A percentile compares a stretch with the other conserved stretches of the same genome.
phyloP scores from a whole-genome alignment of 2,888 invertebrate species.

The Pseudococcus longispinus region DNA sequence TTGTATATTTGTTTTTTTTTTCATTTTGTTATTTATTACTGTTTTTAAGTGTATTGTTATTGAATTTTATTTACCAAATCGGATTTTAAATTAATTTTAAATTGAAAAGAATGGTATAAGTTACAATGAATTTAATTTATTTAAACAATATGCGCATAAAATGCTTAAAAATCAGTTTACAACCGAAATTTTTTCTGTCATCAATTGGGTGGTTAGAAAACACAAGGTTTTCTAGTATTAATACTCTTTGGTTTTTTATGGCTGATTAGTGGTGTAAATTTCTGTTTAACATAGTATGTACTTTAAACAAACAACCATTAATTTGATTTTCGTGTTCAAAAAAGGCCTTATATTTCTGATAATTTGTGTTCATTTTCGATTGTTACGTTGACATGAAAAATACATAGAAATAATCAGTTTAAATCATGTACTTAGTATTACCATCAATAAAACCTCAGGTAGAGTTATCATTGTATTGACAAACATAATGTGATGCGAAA shows the following conservation, averaged over 20 bases:
- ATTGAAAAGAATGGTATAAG: constrained; percentile 11
- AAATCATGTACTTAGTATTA: background rate
- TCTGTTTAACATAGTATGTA: background rate
- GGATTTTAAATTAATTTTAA: constrained; percentile 39
- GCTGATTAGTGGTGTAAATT: background rate
- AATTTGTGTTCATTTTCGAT: background rate
- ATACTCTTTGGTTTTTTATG: background rate
- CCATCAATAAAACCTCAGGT: background rate
- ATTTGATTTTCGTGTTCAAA: background rate
- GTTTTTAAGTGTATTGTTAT: constrained; percentile 35
- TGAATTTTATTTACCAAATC: constrained; percentile 44
- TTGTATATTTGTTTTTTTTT: background rate
- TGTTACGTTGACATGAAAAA: background rate
- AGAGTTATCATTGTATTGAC: background rate
- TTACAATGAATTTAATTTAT: constrained; percentile 11
- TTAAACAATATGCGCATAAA: background rate
- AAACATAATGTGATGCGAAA: background rate
- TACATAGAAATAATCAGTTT: background rate
- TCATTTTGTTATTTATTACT: constrained; percentile 29
- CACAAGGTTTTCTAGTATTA: background rate
- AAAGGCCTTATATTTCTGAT: background rate
- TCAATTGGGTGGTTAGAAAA: background rate
- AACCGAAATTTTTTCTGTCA: background rate
- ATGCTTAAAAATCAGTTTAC: background rate
- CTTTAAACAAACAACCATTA: background rate